Evolutionary conservation across 2,797 vertebrate species (phyloP).

Genomic region (Amphiprion clarkii): DNA sequence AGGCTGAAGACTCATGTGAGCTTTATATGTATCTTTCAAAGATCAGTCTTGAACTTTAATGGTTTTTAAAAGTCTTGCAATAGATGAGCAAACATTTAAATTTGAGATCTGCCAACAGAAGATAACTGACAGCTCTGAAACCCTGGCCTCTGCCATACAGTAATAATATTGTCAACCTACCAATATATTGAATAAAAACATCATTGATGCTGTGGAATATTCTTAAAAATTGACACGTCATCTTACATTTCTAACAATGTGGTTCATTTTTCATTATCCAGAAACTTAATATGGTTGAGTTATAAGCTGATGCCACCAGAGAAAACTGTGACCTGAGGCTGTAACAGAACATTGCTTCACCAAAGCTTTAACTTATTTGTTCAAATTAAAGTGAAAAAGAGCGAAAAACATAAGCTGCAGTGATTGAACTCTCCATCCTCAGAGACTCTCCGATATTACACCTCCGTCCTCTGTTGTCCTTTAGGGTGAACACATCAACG

Average conservation of each 20-base stretch:
- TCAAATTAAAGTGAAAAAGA: conserved; percentile 14
- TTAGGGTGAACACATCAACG: neutral
- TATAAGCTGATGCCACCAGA: neutral
- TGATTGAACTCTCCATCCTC: neutral
- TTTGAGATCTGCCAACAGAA: neutral
- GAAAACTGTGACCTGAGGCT: neutral
- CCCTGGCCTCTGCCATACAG: too few relatives aligned
- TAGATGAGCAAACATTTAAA: neutral
- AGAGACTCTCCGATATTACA: neutral
- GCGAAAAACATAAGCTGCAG: neutral
- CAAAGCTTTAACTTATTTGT: neutral
- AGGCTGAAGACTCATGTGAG: too few relatives aligned
- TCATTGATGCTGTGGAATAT: neutral
- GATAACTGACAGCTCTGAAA: neutral
- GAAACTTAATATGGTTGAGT: neutral
- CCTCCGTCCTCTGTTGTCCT: neutral
- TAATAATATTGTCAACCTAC: too few relatives aligned
- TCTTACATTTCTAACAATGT: neutral
- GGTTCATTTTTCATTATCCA: neutral
- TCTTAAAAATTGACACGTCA: neutral
- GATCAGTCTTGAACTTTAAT: neutral
- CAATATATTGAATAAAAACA: too few relatives aligned
- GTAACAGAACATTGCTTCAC: neutral
- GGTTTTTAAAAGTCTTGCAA: neutral
- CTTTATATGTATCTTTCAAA: neutral